phyloP scores from a whole-genome alignment of 92 coral and sea anemone genomes.

The Anthopleura xanthogrammica region DNA sequence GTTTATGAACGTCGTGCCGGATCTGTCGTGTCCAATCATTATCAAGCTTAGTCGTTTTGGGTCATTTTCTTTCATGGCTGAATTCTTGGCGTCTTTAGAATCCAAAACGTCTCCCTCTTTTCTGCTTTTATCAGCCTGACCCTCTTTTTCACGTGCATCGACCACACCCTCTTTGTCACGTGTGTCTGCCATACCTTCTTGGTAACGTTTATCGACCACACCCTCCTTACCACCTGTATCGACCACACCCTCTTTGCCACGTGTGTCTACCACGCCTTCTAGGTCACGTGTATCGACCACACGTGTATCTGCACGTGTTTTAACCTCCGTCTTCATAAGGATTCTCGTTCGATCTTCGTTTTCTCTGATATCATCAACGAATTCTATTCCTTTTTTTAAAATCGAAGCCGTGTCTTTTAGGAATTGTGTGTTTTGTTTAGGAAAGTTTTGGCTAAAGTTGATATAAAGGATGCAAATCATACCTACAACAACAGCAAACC shows the following conservation, averaged over 20 bases:
- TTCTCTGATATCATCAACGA: not conserved
- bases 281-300: not conserved
- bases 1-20: slow-evolving; percentile 68
- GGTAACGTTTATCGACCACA: not conserved
- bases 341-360: not conserved
- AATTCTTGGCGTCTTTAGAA: not conserved
- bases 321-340: not conserved
- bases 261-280: not conserved
- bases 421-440: not conserved
- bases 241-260: not conserved
- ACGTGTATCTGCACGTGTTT: not conserved
- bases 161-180: not conserved
- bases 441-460: not conserved
- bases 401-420: not conserved
- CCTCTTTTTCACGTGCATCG: not conserved
- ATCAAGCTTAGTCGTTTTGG: slow-evolving; percentile 7
- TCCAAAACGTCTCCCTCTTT: not conserved
- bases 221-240: not conserved
- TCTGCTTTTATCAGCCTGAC: not conserved
- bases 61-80: not conserved
- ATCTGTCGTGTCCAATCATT: slow-evolving; percentile 64
- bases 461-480: not conserved
- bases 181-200: not conserved
- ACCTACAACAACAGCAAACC: not conserved
- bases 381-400: not conserved